A percentile compares a stretch with the other conserved stretches of the same genome.
These are phyloP conservation scores for Amniataba percoides DNA, from an alignment of 2,797 vertebrate genomes.

Conservation along the genomic window DNA sequence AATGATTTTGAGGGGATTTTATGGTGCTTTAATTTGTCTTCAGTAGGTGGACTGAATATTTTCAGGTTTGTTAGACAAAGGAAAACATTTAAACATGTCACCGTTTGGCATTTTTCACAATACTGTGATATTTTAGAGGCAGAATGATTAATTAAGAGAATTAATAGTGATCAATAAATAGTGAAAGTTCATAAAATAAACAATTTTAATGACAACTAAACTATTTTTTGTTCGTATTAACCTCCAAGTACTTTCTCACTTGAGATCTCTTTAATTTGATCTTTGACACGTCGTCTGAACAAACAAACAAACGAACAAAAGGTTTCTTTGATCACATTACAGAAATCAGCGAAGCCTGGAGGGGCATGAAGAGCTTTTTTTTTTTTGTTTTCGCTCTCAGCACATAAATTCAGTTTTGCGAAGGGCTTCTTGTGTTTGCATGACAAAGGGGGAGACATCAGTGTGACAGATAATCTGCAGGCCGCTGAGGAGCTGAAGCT, in stretches of 20 bases:
- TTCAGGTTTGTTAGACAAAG: no score
- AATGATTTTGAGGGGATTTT: background rate
- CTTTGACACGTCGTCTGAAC: background rate
- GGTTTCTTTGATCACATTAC: background rate
- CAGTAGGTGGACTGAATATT: background rate
- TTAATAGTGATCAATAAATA: no score
- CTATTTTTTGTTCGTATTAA: background rate
- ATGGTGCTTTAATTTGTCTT: background rate
- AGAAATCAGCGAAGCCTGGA: background rate
- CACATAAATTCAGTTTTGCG: background rate
- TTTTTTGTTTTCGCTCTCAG: background rate
- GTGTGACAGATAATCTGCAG: slow-evolving; percentile 10
- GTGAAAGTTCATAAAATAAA: background rate
- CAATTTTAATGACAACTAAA: no score
- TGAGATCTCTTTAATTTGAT: no score
- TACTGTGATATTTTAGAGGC: background rate
- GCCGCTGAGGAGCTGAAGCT: slow-evolving; percentile 3
- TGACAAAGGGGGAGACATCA: background rate
- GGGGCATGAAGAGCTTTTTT: no score
- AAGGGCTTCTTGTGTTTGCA: background rate
- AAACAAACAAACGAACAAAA: background rate
- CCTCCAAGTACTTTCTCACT: background rate
- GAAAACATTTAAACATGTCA: background rate
- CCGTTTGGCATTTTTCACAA: background rate
- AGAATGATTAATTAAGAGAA: no score